Base-by-base conservation (phyloP, 2,113 vertebrate genomes). In the Mormyrus lacerda region DNA sequence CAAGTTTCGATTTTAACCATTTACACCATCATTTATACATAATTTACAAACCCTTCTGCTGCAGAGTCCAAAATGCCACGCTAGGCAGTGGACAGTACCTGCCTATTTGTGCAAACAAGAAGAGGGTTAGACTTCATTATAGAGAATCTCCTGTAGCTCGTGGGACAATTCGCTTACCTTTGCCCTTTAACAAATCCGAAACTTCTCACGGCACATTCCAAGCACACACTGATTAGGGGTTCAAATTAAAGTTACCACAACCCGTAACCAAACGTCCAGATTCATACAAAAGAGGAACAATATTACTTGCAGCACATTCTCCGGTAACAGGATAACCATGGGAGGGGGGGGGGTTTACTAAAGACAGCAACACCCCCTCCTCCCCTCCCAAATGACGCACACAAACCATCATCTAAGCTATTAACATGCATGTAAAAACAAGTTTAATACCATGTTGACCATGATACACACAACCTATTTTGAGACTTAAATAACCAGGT, bases 1-100 rank as follows among this genome's bases (percentile, higher is more conserved):
- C 24, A n/a, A 24, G 24, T 61, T 61, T 61, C 15, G 15, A n/a
- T 61, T 24, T 61, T n/a, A 55, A 55, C 53, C 19, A 55, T 21
- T 4, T 3, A 55, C 21, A 55, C 51, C 2, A 17, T 3, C 53
- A 55, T 55, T 50, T 15, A 50, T 50, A 50, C 48, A 50, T 50
- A 15, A 13, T 55, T 58, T n/a, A 6, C 58, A 61, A 61, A 61
- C n/a, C 61, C 9, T 2, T 58, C 55, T 1, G 61, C 27, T 3
- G n/a, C n/a, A 27, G 9, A 65, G 9, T n/a, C n/a, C 61, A 65
- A 11, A 0, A 11, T 1, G 0, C 0, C 8, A 27, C 8, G n/a
- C 21, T 3, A 65, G n/a, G 61, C 61, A 10, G 8, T 1, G 8
- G 6, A 65, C 58, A 1, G 13, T 13, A 69, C n/a, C n/a, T 76